These are phyloP conservation scores for Oncorhynchus nerka DNA, from an alignment of 2,113 vertebrate species.

Conservation along the genomic window DNA sequence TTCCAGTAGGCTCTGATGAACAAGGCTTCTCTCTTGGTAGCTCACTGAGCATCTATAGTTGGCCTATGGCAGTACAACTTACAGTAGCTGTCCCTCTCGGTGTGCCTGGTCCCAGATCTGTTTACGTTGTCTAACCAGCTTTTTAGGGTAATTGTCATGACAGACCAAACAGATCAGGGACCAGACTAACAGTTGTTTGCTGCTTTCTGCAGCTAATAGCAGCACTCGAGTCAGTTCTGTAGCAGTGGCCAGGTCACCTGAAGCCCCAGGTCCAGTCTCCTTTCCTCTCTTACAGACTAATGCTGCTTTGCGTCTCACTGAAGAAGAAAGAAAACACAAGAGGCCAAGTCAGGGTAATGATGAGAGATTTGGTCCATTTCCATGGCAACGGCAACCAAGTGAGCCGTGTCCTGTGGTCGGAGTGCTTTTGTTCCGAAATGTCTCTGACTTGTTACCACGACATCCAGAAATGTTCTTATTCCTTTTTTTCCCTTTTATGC, in stretches of 20 bases:
- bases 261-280: constrained; percentile 7
- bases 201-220: not conserved
- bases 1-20: constrained; percentile 18
- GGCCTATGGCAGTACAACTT: not conserved
- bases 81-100: too few relatives aligned
- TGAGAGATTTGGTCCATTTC: constrained; percentile 29
- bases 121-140: too few relatives aligned
- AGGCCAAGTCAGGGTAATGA: constrained; percentile 23
- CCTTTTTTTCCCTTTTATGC: not conserved
- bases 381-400: constrained; percentile 47
- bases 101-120: too few relatives aligned
- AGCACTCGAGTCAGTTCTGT: not conserved
- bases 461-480: too few relatives aligned
- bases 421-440: not conserved
- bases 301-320: constrained; percentile 35
- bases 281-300: constrained; percentile 11
- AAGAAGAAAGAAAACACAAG: constrained; percentile 16
- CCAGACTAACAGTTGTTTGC: not conserved
- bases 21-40: not conserved
- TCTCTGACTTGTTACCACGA: too few relatives aligned
- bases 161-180: not conserved
- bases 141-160: not conserved
- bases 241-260: not conserved
- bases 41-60: not conserved
- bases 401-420: not conserved